Base-by-base conservation (phyloP, 2,888 invertebrate genomes). In the Platycnemis pennipes region DNA sequence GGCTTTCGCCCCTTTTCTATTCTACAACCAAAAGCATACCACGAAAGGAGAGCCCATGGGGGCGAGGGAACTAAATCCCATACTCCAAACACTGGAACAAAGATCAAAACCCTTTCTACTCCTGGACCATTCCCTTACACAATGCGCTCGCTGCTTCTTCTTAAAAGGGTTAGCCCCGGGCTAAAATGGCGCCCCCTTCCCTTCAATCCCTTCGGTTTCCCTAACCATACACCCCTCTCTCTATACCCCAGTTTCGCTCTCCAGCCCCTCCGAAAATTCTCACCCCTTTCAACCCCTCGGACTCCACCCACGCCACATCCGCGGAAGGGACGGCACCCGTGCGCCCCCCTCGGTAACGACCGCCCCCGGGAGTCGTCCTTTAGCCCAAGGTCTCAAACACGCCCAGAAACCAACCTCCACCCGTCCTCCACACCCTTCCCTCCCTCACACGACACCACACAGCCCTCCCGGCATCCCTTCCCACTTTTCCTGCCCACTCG, bases 31-130 rank as follows among this genome's bases (percentile, higher is more conserved):
- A 63, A 56, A 16, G 91, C 91, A 91, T 91, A 91, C 63, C 91
- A 44, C 13, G 91, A 42, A 89, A 69, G 44, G 42, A 89, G 56
- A 63, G 26, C 89, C 37, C 42, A 42, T 22, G 11, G 16, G 88
- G 88, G 77, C 31, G 77, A 3, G 37, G 77, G 37, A 37, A 2
- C 77, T 37, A 77, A 77, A 77, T 63, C 44, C 91, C 63, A 44
- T 44, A 46, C 26, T 46, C 45, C 45, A 45, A 45, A 46, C 63
- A 77, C 31, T 13, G 44, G 91, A 91, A 91, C 91, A 91, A 91
- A 91, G 91, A 91, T 91, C 63, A 91, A 91, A 91, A 91, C 63
- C 91, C 91, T 63, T 63, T 91, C 91, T 91, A 45, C 42, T 69
- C 91, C 69, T 91, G 63, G 69, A 56, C 91, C 89, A 89, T 89